Conservation (phyloP, 2,797 vertebrate genomes). For the Vultur gryphus region DNA sequence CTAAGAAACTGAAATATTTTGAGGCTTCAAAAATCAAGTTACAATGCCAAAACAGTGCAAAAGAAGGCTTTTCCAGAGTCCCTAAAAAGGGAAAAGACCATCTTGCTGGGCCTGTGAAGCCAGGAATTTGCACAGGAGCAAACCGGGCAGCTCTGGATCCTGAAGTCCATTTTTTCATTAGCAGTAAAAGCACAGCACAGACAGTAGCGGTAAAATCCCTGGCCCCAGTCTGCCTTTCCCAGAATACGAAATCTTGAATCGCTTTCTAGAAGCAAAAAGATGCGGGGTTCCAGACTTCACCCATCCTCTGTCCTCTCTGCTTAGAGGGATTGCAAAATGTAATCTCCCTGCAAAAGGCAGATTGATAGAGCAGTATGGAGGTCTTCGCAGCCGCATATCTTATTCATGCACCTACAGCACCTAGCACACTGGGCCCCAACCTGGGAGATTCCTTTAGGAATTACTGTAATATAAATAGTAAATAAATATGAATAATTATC, state of each 20-base stretch:
- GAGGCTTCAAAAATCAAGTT: not conserved
- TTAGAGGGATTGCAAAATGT: not conserved
- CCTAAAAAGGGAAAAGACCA: not conserved
- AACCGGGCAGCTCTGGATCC: not conserved
- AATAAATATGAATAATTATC: constrained; percentile 57
- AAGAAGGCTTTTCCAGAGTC: not conserved
- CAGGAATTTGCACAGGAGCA: not conserved
- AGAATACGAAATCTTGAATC: not conserved
- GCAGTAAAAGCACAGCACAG: not conserved
- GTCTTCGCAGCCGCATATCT: not conserved
- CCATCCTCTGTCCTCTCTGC: not conserved
- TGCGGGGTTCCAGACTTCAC: not conserved
- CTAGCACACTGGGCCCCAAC: not conserved
- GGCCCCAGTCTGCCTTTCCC: not conserved
- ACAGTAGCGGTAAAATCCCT: not conserved
- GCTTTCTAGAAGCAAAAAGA: not conserved
- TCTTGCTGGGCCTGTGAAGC: not conserved
- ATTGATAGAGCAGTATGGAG: not conserved
- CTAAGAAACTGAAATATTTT: not conserved
- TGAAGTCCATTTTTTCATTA: not conserved
- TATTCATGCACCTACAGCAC: not conserved
- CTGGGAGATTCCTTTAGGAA: not conserved
- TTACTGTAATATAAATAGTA: constrained; percentile 45
- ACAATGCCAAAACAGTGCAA: not conserved
- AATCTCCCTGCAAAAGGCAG: not conserved